phyloP scores from a whole-genome alignment of 2,113 vertebrate species.

The Proteles cristata region DNA sequence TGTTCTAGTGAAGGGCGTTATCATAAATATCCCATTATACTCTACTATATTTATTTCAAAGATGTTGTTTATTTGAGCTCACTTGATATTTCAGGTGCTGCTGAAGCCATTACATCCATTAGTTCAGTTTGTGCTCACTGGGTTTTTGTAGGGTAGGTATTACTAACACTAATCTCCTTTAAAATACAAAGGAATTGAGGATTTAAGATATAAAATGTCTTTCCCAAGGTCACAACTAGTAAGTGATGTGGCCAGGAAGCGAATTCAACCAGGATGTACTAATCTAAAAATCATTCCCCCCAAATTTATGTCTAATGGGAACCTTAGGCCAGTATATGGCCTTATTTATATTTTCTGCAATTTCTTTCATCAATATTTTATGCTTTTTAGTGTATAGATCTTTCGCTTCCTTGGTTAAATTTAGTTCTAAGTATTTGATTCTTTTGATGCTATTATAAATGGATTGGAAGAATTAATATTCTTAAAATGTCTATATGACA shows the following conservation, averaged over 20 bases:
- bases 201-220: not conserved
- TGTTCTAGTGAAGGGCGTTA: not conserved
- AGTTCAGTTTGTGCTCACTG: not conserved
- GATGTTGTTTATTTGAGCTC: not conserved
- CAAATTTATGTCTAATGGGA: not conserved
- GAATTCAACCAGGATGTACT: not conserved
- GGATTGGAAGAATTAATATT: not conserved
- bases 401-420: not conserved
- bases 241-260: not conserved
- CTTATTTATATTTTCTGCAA: not conserved
- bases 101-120: not conserved
- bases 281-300: not conserved
- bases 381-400: not conserved
- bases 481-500: not conserved
- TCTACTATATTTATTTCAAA: not conserved
- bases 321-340: not conserved
- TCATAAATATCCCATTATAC: not conserved
- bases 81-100: not conserved
- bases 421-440: not conserved
- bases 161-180: not conserved
- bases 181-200: not conserved
- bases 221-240: not conserved
- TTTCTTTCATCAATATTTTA: not conserved
- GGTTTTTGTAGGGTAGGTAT: not conserved
- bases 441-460: not conserved